A percentile compares a stretch with the other conserved stretches of the same genome.
These are phyloP conservation scores for Rhyacophila brunnea DNA, from an alignment of 1,140 invertebrate genomes.

Conservation along the genomic window DNA sequence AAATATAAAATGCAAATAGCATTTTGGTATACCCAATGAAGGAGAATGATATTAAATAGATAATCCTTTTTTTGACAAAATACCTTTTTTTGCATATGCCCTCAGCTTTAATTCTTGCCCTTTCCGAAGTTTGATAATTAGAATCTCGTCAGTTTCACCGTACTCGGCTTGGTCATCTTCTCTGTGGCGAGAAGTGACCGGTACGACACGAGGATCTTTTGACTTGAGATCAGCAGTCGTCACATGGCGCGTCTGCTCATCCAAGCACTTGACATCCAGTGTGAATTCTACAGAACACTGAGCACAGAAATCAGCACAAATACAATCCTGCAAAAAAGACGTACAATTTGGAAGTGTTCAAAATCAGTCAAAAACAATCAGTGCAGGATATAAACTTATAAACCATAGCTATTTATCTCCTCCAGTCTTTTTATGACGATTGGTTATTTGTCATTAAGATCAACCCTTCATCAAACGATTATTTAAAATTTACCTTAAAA, in stretches of 20 bases:
- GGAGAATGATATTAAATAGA: no score
- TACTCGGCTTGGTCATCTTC: slow-evolving; percentile 92
- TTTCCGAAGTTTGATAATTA: slow-evolving; percentile 97
- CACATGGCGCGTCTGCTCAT: slow-evolving; percentile 90
- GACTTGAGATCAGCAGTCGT: slow-evolving; percentile 96
- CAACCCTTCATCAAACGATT: no score
- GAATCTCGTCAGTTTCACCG: slow-evolving; percentile 92
- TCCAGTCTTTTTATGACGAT: no score
- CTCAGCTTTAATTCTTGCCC: slow-evolving; percentile 95
- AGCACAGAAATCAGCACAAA: slow-evolving; percentile 94
- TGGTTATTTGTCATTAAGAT: no score
- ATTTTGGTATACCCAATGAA: no score
- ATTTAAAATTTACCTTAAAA: no score
- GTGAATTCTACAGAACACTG: slow-evolving; percentile 98
- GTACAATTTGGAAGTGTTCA: no score
- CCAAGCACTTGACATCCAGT: slow-evolving; percentile 91
- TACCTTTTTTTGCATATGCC: slow-evolving; percentile 89
- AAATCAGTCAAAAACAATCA: no score
- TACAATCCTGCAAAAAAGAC: slow-evolving; percentile 80
- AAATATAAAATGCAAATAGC: no score
- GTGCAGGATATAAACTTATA: no score
- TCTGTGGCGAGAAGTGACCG: slow-evolving; percentile 86
- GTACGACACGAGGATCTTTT: slow-evolving; percentile 85
- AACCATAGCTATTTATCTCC: no score
- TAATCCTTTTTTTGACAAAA: no score